Percentiles rank a stretch among this genome's conserved stretches.
Evolutionary conservation across 2,113 vertebrate genomes (phyloP).

Genomic region (Rhabdomys dilectus): DNA sequence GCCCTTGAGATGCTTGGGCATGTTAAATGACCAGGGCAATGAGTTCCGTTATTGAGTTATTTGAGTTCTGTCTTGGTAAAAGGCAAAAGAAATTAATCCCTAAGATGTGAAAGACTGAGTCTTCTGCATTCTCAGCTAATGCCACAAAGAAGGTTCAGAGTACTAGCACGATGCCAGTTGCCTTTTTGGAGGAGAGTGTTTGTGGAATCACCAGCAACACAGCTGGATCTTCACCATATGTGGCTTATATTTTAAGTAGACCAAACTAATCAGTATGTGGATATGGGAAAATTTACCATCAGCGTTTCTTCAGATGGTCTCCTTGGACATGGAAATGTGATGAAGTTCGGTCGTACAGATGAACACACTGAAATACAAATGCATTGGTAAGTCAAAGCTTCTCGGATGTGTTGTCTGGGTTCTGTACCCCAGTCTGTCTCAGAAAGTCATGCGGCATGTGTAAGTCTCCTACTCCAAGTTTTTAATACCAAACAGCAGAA

Average conservation of each 20-base stretch:
- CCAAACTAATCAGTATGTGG: neutral
- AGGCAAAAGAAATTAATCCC: neutral
- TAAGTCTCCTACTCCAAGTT: neutral
- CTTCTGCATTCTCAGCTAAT: neutral
- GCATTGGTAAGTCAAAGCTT: neutral
- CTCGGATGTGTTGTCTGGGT: neutral
- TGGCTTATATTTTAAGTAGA: neutral
- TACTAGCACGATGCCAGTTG: neutral
- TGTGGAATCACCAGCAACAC: neutral
- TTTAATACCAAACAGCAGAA: neutral
- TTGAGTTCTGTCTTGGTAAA: slow-evolving; percentile 23
- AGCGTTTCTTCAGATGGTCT: neutral
- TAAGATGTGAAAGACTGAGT: neutral
- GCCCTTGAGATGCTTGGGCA: neutral
- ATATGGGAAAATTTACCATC: neutral
- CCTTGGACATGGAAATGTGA: neutral
- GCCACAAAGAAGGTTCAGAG: neutral
- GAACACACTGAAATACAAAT: neutral
- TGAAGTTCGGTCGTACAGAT: slow-evolving; percentile 40
- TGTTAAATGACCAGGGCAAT: neutral
- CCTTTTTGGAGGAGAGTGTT: neutral
- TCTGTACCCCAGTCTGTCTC: neutral
- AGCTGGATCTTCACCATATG: neutral
- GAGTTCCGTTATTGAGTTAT: neutral
- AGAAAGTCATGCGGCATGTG: neutral